Conservation (phyloP, 2,888 invertebrate species). For the Drosophila maculinotata region DNA sequence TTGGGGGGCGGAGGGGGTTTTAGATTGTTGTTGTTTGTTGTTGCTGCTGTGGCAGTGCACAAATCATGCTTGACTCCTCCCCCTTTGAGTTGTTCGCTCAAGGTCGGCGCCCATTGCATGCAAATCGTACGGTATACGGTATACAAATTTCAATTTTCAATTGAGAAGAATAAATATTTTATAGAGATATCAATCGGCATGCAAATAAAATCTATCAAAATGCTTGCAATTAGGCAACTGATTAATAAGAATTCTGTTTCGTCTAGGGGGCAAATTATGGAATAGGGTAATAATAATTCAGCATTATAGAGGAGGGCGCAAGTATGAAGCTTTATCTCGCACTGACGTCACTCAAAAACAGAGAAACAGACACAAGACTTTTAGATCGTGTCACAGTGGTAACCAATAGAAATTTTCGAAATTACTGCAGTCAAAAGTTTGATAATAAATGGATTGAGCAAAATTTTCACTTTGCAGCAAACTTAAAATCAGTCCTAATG, state of each 20-base stretch:
- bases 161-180: conserved; percentile 14
- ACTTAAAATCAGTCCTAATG: no score
- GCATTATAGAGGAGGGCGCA: conserved; percentile 19
- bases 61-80: conserved; percentile 76
- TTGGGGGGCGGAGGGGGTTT: conserved; percentile 5
- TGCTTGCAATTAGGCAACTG: no score
- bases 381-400: neutral
- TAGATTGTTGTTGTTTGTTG: conserved; percentile 16
- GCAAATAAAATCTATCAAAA: conserved; percentile 36
- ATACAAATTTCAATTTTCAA: conserved; percentile 22
- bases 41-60: conserved; percentile 38
- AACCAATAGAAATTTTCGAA: no score
- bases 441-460: no score
- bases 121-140: conserved; percentile 30
- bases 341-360: conserved; percentile 14
- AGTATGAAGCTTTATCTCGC: conserved; percentile 4
- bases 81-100: conserved; percentile 38
- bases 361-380: neutral
- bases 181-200: conserved; percentile 30
- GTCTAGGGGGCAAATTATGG: conserved; percentile 11
- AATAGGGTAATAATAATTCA: conserved; percentile 6
- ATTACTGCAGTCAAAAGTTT: neutral
- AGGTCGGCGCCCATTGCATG: conserved; percentile 61
- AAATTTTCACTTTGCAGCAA: no score
- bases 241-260: conserved; percentile 50